These are phyloP conservation scores for Cygnus atratus DNA, from an alignment of 2,113 vertebrate genomes.

Conservation along the genomic window DNA sequence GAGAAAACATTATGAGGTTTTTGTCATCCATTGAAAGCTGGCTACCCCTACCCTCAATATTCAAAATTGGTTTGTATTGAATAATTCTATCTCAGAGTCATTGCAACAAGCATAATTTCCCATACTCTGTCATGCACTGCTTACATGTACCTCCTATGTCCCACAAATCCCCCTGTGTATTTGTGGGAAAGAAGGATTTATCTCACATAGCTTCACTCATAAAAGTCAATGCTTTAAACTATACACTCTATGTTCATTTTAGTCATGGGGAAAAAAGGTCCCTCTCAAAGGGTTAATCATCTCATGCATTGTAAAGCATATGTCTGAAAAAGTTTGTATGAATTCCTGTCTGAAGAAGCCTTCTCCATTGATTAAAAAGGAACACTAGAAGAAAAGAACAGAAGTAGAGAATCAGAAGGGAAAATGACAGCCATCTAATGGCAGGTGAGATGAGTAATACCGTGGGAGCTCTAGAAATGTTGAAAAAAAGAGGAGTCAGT, in stretches of 20 bases:
- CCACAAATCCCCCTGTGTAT: not conserved
- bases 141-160: rapidly evolving
- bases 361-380: not conserved
- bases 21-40: not conserved
- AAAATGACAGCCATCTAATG: not conserved
- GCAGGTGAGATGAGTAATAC: not conserved
- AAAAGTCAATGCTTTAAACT: not conserved
- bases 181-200: not conserved
- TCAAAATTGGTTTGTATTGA: not conserved
- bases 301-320: not conserved
- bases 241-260: not conserved
- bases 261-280: not conserved
- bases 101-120: not conserved
- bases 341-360: not conserved
- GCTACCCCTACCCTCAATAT: not conserved
- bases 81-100: not conserved
- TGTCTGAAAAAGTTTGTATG: not conserved
- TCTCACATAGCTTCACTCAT: not conserved
- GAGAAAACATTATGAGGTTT: not conserved
- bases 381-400: not conserved
- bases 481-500: not conserved
- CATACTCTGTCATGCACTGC: not conserved
- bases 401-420: not conserved
- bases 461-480: not conserved
- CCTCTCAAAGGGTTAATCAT: not conserved